phyloP scores from a whole-genome alignment of 1,140 invertebrate species.

The Drosophila suzukii region DNA sequence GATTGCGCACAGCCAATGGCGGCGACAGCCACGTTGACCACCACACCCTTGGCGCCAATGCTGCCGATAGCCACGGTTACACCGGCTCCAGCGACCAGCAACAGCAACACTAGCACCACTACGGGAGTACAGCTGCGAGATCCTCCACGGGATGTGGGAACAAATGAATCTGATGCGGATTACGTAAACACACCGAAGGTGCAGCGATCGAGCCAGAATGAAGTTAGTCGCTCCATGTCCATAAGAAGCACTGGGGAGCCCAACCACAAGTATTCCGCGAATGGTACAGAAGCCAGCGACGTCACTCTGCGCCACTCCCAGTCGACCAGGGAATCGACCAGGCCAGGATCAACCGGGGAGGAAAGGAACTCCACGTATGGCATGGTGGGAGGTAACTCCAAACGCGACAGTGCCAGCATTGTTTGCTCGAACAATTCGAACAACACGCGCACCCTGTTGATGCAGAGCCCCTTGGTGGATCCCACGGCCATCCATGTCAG shows the following conservation, averaged over 20 bases:
- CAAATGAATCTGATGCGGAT: constrained; percentile 51
- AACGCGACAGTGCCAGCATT: constrained; percentile 84
- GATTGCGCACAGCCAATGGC: constrained; percentile 68
- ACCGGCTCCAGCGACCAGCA: constrained; percentile 62
- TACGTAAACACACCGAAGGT: constrained; percentile 58
- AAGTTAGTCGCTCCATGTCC: constrained; percentile 76
- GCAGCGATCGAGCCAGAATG: constrained; percentile 70
- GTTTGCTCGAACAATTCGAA: constrained; percentile 85
- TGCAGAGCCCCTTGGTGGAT: constrained; percentile 89
- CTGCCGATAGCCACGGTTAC: constrained; percentile 67
- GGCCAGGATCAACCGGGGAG: constrained; percentile 32
- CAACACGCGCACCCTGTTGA: constrained; percentile 80
- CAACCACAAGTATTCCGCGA: constrained; percentile 58
- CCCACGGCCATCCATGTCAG: constrained; percentile 92
- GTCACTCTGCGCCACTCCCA: constrained; percentile 76
- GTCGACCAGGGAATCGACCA: constrained; percentile 68
- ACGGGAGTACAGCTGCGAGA: constrained; percentile 53
- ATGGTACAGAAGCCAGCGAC: constrained; percentile 33
- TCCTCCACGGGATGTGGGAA: constrained; percentile 42
- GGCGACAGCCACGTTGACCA: constrained; percentile 72
- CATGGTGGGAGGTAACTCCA: constrained; percentile 72
- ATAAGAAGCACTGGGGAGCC: constrained; percentile 75
- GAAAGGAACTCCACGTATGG: constrained; percentile 54
- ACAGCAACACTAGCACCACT: constrained; percentile 49
- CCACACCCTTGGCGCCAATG: constrained; percentile 74